These are phyloP conservation scores for Semicossyphus pulcher DNA, from an alignment of 2,113 vertebrate species.

Conservation along the genomic window DNA sequence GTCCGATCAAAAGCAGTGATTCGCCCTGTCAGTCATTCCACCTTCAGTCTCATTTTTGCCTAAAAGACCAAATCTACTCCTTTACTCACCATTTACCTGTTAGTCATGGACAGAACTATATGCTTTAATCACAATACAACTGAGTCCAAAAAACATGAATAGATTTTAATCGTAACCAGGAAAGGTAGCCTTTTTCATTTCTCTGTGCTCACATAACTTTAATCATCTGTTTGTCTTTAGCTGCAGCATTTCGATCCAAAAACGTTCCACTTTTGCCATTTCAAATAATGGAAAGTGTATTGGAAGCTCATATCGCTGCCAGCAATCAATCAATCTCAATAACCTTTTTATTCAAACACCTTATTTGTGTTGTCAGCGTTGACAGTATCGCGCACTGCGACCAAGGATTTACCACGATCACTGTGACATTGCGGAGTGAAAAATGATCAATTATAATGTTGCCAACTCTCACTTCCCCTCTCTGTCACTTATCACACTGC, in stretches of 20 bases:
- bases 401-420: constrained; percentile 57
- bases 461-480: constrained; percentile 56
- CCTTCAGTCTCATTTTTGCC: constrained; percentile 18
- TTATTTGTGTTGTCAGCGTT: constrained; percentile 63
- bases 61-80: constrained; percentile 2
- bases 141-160: neutral
- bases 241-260: constrained; percentile 19
- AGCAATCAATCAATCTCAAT: constrained; percentile 65
- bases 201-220: constrained; percentile 10
- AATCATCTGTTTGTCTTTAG: constrained; percentile 26
- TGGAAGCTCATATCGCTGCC: constrained; percentile 12
- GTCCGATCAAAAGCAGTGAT: neutral
- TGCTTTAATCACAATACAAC: neutral
- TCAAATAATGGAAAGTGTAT: constrained; percentile 29
- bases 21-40: constrained; percentile 19
- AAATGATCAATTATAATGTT: constrained; percentile 73
- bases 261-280: constrained; percentile 33
- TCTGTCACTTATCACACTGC: constrained; percentile 60
- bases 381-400: constrained; percentile 53
- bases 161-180: neutral
- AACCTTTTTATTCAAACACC: constrained; percentile 51
- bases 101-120: neutral
- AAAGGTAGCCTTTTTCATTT: neutral
- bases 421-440: constrained; percentile 55
- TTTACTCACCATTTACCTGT: neutral